These are phyloP conservation scores for Atta cephalotes DNA, from an alignment of 1,140 invertebrate genomes.

Conservation along the genomic window DNA sequence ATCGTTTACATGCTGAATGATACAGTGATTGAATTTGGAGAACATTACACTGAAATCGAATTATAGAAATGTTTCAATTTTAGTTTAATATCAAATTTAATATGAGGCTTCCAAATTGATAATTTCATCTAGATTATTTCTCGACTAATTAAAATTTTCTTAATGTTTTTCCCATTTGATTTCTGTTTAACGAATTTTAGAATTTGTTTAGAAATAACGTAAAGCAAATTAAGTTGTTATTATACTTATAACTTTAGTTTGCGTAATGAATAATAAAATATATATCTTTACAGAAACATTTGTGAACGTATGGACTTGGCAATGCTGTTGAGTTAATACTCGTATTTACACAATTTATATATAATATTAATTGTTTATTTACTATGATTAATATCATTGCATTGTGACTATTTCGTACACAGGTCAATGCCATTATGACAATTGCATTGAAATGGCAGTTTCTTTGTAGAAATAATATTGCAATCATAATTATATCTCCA, in stretches of 20 bases:
- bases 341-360: not conserved
- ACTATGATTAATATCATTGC: not conserved
- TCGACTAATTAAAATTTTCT: not conserved
- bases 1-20: not conserved
- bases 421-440: not conserved
- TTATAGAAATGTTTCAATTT: slow-evolving; percentile 16
- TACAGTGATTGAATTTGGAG: not conserved
- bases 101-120: not conserved
- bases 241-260: not conserved
- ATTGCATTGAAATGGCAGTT: slow-evolving; percentile 2
- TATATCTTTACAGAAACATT: not conserved
- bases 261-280: not conserved
- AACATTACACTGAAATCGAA: not conserved
- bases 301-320: not conserved
- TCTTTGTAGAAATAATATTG: not conserved
- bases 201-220: not conserved
- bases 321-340: slow-evolving; percentile 12
- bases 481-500: not conserved
- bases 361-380: slow-evolving; percentile 2
- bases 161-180: not conserved
- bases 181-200: not conserved
- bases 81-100: not conserved
- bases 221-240: not conserved
- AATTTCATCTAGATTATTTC: not conserved
- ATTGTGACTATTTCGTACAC: not conserved